Conservation (phyloP, 2,888 invertebrate genomes). For the Heliconius ethilla region DNA sequence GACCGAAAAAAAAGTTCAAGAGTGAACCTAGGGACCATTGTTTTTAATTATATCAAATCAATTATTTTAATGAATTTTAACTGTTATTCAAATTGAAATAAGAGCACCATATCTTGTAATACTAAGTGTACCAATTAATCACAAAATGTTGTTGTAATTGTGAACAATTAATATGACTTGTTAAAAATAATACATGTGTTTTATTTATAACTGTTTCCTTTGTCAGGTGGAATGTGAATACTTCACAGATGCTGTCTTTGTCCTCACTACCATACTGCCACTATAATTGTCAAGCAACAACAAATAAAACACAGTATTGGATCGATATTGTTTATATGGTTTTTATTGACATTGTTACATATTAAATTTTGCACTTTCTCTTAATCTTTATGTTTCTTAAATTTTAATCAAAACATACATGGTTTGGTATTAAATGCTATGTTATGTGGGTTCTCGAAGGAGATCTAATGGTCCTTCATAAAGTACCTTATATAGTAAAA, state of each 20-base stretch:
- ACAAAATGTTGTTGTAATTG: background rate
- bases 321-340: slow-evolving; percentile 78
- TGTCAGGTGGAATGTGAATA: slow-evolving; percentile 65
- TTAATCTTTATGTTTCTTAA: slow-evolving; percentile 75
- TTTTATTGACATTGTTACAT: slow-evolving; percentile 80
- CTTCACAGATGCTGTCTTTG: slow-evolving; percentile 60
- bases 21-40: too few species aligned
- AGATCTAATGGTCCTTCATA: slow-evolving; percentile 70
- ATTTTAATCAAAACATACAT: slow-evolving; percentile 79
- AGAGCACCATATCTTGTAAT: background rate
- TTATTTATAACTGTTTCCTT: slow-evolving; percentile 33
- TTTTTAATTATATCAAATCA: too few species aligned
- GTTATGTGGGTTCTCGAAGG: slow-evolving; percentile 70
- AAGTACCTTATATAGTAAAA: slow-evolving; percentile 65
- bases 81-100: background rate
- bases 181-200: slow-evolving; percentile 25
- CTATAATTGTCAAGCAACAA: slow-evolving; percentile 49
- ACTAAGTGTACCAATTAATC: background rate
- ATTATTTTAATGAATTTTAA: too few species aligned
- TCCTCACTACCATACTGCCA: slow-evolving; percentile 54
- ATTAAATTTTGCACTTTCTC: slow-evolving; percentile 80
- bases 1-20: too few species aligned
- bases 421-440: slow-evolving; percentile 82
- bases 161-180: slow-evolving; percentile 24
- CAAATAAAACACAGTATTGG: slow-evolving; percentile 61